Evolutionary conservation across 2,797 vertebrate genomes (phyloP), one percentile per base, ranked within the genome.

Genomic region (Pangasius sanitwongsei): DNA sequence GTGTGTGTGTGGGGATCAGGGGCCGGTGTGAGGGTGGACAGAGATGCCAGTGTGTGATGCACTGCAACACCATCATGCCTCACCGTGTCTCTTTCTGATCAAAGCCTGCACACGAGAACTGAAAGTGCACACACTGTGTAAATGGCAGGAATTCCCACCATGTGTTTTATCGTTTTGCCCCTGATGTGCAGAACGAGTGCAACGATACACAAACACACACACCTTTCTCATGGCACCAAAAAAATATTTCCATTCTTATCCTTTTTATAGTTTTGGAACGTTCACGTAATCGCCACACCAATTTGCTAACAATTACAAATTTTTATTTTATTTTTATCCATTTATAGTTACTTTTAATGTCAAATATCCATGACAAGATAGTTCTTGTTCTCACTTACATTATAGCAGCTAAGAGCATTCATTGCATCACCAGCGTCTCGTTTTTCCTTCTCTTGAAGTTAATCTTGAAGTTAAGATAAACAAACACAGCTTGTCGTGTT

Each of bases 21-120:
- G 88, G 87, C 87, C 89, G 59, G 44, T 63, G 11, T 67, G 75
- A 92, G 48, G 70, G 80, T 92, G 91, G 90, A 89, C 90, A 78
- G 65, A 75, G 74, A 72, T 67, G 67, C 61, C 69, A 67, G 72
- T 70, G 70, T 65, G 84, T 67, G 84, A 78, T 78, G 63, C 44
- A 44, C 61, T 83, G 57, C 87, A 61, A 83, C 50, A 70, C 87
- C 84, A 89, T 85, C 87, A 90, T 89, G 89, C 75, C 50, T 0
- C 50, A 55, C 70, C 6, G 12, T 1, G 11, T 85, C 74, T 83
- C 70, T 31, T 75, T 86, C 87, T 80, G 89, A 91, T 92, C 89
- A 89, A 89, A 92, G 65, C 23, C 86, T 87, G 85, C 41, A 89
- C 86, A 85, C 65, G 57, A 59, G 74, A 88, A 89, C 78, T 25